Evolutionary conservation across 2,888 invertebrate genomes (phyloP).

Genomic region (Agrotis puta): DNA sequence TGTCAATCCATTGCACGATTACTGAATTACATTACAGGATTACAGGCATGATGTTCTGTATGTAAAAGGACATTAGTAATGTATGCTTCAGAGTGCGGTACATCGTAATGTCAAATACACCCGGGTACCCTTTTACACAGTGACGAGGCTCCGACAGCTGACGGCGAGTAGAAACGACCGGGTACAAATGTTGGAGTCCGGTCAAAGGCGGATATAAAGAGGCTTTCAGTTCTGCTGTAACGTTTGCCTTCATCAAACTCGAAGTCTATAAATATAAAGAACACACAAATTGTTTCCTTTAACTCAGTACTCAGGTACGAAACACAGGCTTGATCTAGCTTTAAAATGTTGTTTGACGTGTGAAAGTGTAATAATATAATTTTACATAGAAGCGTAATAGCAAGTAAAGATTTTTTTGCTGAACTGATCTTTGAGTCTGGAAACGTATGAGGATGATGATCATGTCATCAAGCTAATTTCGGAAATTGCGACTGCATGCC

Average conservation of each 20-base stretch:
- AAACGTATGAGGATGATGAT: no score
- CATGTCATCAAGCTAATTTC: no score
- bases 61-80: slow-evolving; percentile 37
- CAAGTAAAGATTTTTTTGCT: no score
- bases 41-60: background rate
- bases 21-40: background rate
- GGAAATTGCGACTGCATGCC: no score
- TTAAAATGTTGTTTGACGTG: no score
- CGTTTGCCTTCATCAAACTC: background rate
- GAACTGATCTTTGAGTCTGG: no score
- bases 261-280: no score
- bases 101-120: slow-evolving; percentile 44
- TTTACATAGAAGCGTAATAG: no score
- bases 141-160: slow-evolving; percentile 50
- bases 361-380: no score
- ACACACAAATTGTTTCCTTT: background rate
- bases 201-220: slow-evolving; percentile 8
- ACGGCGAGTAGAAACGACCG: slow-evolving; percentile 19
- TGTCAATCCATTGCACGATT: background rate
- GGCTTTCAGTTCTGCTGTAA: background rate
- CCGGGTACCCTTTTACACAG: slow-evolving; percentile 42
- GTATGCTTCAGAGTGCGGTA: slow-evolving; percentile 34
- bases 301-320: no score
- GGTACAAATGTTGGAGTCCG: slow-evolving; percentile 16
- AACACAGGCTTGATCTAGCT: no score